Conservation (phyloP, 2,797 vertebrate genomes). For the Phyllotis vaccarum region DNA sequence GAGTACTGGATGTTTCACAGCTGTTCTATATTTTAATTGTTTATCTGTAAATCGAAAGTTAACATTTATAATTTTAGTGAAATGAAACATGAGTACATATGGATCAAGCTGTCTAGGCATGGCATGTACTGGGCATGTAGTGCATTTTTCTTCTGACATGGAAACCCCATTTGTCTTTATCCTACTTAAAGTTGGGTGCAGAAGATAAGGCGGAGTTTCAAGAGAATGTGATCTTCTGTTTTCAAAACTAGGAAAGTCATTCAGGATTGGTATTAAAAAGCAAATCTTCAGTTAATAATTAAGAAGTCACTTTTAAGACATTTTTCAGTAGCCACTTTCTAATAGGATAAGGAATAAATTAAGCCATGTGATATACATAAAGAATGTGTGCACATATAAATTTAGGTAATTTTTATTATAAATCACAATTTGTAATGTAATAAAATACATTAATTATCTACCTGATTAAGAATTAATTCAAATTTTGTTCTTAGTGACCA, state of each 20-base stretch:
- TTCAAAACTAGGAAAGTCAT: slow-evolving; percentile 42
- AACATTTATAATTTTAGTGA: slow-evolving; percentile 41
- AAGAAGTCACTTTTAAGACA: slow-evolving; percentile 17
- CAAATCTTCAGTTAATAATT: slow-evolving; percentile 49
- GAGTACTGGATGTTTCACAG: slow-evolving; percentile 34
- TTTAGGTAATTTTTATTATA: slow-evolving; percentile 32
- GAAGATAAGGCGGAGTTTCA: slow-evolving; percentile 44
- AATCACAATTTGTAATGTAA: slow-evolving; percentile 42
- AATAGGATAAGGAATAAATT: slow-evolving; percentile 39
- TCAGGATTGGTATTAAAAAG: slow-evolving; percentile 45
- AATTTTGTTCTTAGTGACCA: slow-evolving; percentile 51
- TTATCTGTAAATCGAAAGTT: slow-evolving; percentile 37
- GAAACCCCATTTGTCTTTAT: not conserved
- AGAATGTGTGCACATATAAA: slow-evolving; percentile 26
- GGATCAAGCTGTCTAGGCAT: not conserved
- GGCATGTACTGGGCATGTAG: not conserved
- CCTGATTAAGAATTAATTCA: slow-evolving; percentile 17
- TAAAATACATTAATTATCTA: not conserved
- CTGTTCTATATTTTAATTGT: slow-evolving; percentile 8
- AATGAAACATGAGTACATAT: slow-evolving; percentile 10
- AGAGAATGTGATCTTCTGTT: slow-evolving; percentile 22
- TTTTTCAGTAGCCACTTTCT: slow-evolving; percentile 58
- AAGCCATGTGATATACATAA: not conserved
- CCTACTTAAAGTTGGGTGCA: slow-evolving; percentile 44
- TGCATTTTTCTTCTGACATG: slow-evolving; percentile 4